Conservation (phyloP, 2,888 invertebrate genomes). For the Tenthredo scrophulariae region DNA sequence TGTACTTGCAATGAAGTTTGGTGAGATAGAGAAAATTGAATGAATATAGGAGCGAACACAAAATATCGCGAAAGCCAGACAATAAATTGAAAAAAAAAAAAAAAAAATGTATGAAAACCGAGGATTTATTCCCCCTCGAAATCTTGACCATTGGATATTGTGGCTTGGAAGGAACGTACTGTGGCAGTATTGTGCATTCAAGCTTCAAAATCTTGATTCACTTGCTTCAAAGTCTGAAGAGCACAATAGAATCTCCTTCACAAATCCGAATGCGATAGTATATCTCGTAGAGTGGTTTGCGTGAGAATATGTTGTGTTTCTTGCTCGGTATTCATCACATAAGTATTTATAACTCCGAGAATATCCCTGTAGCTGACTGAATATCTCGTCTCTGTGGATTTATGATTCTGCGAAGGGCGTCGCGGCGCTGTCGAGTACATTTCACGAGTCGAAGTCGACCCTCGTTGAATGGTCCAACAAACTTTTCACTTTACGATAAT, state of each 20-base stretch:
- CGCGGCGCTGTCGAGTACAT: neutral
- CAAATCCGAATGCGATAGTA: slow-evolving; percentile 25
- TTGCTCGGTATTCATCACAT: neutral
- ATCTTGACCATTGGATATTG: neutral
- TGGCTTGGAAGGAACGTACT: neutral
- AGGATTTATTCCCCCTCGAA: neutral
- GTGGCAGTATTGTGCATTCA: neutral
- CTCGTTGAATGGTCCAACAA: neutral
- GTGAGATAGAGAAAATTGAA: neutral
- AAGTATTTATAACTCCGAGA: neutral
- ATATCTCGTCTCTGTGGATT: neutral
- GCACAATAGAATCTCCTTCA: slow-evolving; percentile 7
- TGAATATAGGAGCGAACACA: neutral
- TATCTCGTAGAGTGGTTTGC: slow-evolving; percentile 12
- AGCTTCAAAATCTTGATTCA: neutral
- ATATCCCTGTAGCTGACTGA: neutral
- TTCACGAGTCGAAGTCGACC: neutral
- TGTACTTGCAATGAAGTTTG: too few relatives aligned
- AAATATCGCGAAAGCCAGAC: neutral
- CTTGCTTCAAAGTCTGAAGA: neutral
- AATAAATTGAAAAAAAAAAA: neutral
- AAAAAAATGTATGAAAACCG: neutral
- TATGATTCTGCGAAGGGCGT: neutral
- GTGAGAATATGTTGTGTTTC: slow-evolving; percentile 5
- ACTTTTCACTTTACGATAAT: neutral